Evolutionary conservation across 2,113 vertebrate species (phyloP), one percentile per base, ranked within the genome.

Genomic region (Haliaeetus leucogaster): DNA sequence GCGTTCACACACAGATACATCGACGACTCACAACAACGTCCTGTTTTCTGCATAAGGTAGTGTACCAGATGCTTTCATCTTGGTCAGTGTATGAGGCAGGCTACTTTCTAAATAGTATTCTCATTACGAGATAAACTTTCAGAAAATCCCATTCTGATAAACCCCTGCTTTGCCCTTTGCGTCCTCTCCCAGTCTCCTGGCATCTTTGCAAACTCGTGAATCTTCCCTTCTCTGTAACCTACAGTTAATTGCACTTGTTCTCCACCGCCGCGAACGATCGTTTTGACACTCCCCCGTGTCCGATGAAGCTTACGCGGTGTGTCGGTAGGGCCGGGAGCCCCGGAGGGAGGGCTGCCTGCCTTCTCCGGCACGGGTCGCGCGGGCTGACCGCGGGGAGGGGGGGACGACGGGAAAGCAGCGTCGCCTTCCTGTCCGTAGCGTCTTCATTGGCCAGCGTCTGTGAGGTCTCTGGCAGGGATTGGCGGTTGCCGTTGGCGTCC

Each of bases 231-330:
- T 4, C 16, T 11, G 0, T 27, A 26, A 19, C 8, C 27, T 12
- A 4, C 6, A 13, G 10, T 16, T 36, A 55, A 9, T 4, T 1
- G 40, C 42, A 11, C 26, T 1, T 0, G 34, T 2, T 20, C n/a
- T 6, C 21, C 2, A 12, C 62, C 38, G 5, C 16, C 7, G 45
- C 1, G 8, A 13, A 3, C 2, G 7, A 4, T 5, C 25, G 5
- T 7, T 10, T 13, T 25, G 19, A 7, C 25, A 0, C 19, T 2
- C 6, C 16, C 36, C 1, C 43, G 10, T 5, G 20, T 15, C 13
- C 1, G 6, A 6, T 3, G 2, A 3, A 10, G 29, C 1, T 5
- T 2, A 1, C 7, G 2, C 0, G 4, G 4, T 1, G 9, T 2
- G 26, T 23, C 5, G 34, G 26, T 2, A 4, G 48, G 17, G 11